These are phyloP conservation scores for Acipenser transmontanus DNA, from an alignment of 2,797 vertebrate genomes.

Conservation along the genomic window DNA sequence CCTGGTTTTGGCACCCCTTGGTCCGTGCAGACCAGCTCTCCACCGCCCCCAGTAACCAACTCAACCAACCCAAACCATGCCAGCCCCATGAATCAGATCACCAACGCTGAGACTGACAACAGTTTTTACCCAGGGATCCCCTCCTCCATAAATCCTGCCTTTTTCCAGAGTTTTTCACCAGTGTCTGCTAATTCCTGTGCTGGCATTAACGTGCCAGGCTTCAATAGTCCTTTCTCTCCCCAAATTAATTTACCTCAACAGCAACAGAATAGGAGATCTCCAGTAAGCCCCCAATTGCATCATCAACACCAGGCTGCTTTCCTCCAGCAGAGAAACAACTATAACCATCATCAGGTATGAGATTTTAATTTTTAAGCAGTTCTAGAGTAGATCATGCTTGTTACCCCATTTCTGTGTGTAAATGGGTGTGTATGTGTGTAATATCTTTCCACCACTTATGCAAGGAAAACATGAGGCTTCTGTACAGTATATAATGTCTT, in stretches of 20 bases:
- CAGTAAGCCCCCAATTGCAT: slow-evolving; percentile 84
- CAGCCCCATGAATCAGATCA: slow-evolving; percentile 63
- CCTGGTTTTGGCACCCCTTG: slow-evolving; percentile 88
- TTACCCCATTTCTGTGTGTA: too few relatives aligned
- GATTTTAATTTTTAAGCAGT: neutral
- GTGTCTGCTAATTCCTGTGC: slow-evolving; percentile 79
- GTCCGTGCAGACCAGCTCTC: slow-evolving; percentile 87
- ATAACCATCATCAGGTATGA: slow-evolving; percentile 92
- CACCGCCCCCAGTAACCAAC: slow-evolving; percentile 66
- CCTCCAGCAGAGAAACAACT: slow-evolving; percentile 88
- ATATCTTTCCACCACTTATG: too few relatives aligned
- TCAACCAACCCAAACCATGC: slow-evolving; percentile 49
- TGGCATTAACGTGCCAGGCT: slow-evolving; percentile 72
- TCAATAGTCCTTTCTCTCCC: slow-evolving; percentile 78
- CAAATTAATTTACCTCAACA: slow-evolving; percentile 76
- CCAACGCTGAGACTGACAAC: slow-evolving; percentile 73
- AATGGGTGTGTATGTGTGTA: too few relatives aligned
- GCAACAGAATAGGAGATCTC: slow-evolving; percentile 76
- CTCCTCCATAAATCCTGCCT: slow-evolving; percentile 87
- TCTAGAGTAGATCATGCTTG: too few relatives aligned
- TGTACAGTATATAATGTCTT: too few relatives aligned
- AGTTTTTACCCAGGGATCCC: slow-evolving; percentile 85
- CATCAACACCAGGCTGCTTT: slow-evolving; percentile 81
- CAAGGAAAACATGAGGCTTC: too few relatives aligned
- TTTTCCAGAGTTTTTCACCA: slow-evolving; percentile 87